phyloP scores from a whole-genome alignment of 2,888 invertebrate species.

The Latheticus oryzae region DNA sequence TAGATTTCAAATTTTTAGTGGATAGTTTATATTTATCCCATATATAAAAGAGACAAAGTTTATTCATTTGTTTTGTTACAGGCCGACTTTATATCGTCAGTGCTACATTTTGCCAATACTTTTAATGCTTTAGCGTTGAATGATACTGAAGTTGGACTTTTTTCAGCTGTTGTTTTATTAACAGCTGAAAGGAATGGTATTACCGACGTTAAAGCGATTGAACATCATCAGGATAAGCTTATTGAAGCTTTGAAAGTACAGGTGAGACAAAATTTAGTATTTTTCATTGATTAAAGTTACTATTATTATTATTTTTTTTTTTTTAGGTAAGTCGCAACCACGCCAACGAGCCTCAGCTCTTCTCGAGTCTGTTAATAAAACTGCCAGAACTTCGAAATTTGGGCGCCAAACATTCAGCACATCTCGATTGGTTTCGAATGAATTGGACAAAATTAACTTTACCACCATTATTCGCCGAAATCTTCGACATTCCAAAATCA shows the following conservation, averaged over 20 bases:
- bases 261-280: constrained; percentile 64
- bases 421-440: constrained; percentile 90
- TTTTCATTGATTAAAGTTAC: too few species aligned
- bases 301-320: background rate
- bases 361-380: constrained; percentile 69
- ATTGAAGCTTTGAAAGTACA: constrained; percentile 89
- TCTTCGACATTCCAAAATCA: constrained; percentile 94
- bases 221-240: constrained; percentile 83
- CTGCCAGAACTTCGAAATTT: constrained; percentile 84
- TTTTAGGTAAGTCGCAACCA: constrained; percentile 71
- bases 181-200: constrained; percentile 85
- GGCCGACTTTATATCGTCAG: constrained; percentile 84
- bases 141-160: constrained; percentile 91
- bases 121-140: constrained; percentile 81
- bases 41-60: background rate
- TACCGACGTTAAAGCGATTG: constrained; percentile 82
- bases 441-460: constrained; percentile 87
- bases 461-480: constrained; percentile 95
- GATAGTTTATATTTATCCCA: too few species aligned
- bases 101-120: constrained; percentile 84
- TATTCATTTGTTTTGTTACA: constrained; percentile 67
- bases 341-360: constrained; percentile 70
- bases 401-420: constrained; percentile 84
- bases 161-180: constrained; percentile 86
- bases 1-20: too few species aligned